Conservation (phyloP, 2,113 vertebrate genomes). For the Toxostoma redivivum region DNA sequence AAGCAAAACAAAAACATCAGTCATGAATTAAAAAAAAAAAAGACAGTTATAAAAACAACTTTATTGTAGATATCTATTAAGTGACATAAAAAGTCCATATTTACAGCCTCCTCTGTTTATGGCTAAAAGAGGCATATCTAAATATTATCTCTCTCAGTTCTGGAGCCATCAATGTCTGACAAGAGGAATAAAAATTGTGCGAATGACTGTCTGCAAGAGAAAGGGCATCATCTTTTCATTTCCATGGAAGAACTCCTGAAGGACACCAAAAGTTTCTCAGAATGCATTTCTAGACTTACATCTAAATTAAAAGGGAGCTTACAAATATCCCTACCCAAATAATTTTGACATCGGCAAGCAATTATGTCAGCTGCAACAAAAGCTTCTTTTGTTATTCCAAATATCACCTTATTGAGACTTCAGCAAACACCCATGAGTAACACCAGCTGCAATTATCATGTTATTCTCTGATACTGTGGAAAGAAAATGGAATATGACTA, state of each 20-base stretch:
- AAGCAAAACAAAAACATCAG: not conserved
- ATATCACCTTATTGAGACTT: not conserved
- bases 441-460: not conserved
- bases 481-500: not conserved
- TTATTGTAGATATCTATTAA: not conserved
- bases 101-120: not conserved
- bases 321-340: not conserved
- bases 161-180: not conserved
- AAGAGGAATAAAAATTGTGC: not conserved
- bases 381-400: not conserved
- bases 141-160: not conserved
- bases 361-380: not conserved
- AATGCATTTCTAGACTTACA: not conserved
- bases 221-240: not conserved
- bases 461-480: not conserved
- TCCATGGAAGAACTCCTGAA: not conserved
- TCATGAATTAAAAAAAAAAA: fast-evolving
- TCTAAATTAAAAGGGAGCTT: not conserved
- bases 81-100: not conserved
- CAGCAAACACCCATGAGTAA: not conserved
- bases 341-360: not conserved
- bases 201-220: not conserved
- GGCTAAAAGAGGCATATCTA: not conserved
- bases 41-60: not conserved
- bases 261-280: not conserved